phyloP scores from a whole-genome alignment of 2,888 invertebrate species.

The Pedicia rivosa region DNA sequence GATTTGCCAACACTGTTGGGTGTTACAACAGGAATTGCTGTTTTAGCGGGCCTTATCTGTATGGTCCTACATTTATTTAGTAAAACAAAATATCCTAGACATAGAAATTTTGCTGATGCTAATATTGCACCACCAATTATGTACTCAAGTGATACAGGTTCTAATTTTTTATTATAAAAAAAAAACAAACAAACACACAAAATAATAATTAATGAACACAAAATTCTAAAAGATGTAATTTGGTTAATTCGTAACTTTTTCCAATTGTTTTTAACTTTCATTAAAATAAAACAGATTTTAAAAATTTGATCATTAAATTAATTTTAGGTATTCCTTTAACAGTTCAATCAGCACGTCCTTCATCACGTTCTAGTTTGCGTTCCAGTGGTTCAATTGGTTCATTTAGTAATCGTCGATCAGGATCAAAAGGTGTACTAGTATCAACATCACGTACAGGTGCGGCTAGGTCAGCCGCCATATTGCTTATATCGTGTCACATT shows the following conservation, averaged over 20 bases:
- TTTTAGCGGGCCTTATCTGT: constrained; percentile 73
- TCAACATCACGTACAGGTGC: constrained; percentile 82
- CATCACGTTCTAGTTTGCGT: constrained; percentile 40
- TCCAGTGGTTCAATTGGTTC: constrained; percentile 39
- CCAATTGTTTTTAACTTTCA: no score
- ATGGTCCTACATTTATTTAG: constrained; percentile 75
- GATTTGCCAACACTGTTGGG: constrained; percentile 76
- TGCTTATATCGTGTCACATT: constrained; percentile 83
- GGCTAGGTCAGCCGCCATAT: constrained; percentile 86
- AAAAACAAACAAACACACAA: no score
- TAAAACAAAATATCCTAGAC: constrained; percentile 40
- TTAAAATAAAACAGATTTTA: no score
- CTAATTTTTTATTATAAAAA: no score
- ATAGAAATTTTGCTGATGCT: constrained; percentile 68
- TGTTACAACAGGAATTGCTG: constrained; percentile 70
- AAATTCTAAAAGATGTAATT: no score
- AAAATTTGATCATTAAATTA: no score
- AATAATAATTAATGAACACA: no score
- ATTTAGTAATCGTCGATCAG: constrained; percentile 25
- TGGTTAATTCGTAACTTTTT: no score
- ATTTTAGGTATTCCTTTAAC: constrained; percentile 18
- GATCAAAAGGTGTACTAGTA: constrained; percentile 51
- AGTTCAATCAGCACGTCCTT: constrained; percentile 43
- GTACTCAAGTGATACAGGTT: constrained; percentile 75
- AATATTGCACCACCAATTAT: constrained; percentile 70